A percentile compares a stretch with the other conserved stretches of the same genome.
Conservation (phyloP, 2,888 invertebrate genomes). For the Ectobius pallidus region DNA sequence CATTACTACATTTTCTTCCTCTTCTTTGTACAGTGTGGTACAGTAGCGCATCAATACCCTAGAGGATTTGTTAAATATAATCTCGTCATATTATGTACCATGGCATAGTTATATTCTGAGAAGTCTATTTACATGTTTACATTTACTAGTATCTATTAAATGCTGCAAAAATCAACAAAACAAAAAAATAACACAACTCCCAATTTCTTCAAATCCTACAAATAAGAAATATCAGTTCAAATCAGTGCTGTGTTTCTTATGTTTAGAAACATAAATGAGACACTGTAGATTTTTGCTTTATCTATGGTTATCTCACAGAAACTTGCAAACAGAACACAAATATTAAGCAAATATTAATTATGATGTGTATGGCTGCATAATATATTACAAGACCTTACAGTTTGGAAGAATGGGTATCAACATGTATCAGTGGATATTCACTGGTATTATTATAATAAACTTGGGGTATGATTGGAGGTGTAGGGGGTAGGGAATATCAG, state of each 20-base stretch:
- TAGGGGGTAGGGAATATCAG: constrained; percentile 16
- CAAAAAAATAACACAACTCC: background rate
- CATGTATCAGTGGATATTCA: too few species aligned
- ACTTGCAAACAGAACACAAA: background rate
- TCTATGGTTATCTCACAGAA: too few species aligned
- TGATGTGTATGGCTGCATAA: background rate
- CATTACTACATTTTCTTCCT: background rate
- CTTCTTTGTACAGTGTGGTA: constrained; percentile 13
- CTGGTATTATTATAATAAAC: too few species aligned
- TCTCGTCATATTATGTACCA: background rate
- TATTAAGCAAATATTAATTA: background rate
- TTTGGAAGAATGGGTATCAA: background rate
- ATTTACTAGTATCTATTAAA: constrained; percentile 1
- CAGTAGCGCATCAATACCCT: background rate
- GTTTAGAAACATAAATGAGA: background rate
- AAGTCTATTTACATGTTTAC: constrained; percentile 25
- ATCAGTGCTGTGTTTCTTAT: background rate
- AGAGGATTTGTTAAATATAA: constrained; percentile 11
- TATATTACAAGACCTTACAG: background rate
- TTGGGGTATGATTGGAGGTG: too few species aligned
- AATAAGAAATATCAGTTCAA: background rate
- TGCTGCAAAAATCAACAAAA: background rate
- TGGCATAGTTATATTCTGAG: constrained; percentile 4
- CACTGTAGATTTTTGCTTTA: too few species aligned
- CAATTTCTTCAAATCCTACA: background rate